Percentiles rank a stretch among this genome's conserved stretches.
These are phyloP conservation scores for Drosophila cardini DNA, from an alignment of 1,140 invertebrate species.

Conservation along the genomic window DNA sequence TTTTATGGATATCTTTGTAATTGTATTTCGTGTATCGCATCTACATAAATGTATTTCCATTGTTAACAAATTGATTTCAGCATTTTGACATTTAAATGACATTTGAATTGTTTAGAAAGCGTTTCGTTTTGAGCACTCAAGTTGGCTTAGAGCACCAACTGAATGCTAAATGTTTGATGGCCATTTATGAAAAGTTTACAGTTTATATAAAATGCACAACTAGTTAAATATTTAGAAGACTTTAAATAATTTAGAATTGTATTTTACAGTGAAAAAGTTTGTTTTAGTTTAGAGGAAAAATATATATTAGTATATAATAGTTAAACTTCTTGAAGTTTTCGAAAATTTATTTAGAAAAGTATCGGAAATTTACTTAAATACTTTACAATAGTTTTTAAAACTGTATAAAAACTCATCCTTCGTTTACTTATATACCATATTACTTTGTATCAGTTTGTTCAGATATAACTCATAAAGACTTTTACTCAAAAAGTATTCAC, in stretches of 20 bases:
- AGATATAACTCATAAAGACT: slow-evolving; percentile 34
- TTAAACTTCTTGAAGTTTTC: too few relatives aligned
- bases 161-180: not conserved
- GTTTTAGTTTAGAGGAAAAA: too few relatives aligned
- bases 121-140: too few relatives aligned
- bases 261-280: too few relatives aligned
- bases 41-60: slow-evolving; percentile 74
- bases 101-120: slow-evolving; percentile 54
- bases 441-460: not conserved
- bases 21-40: slow-evolving; percentile 23
- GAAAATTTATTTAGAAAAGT: too few relatives aligned
- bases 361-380: too few relatives aligned
- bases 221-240: not conserved
- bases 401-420: not conserved
- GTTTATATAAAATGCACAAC: not conserved
- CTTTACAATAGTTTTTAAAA: too few relatives aligned
- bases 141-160: not conserved
- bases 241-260: too few relatives aligned
- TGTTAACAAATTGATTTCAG: slow-evolving; percentile 59
- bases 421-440: not conserved
- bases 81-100: slow-evolving; percentile 79
- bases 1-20: not conserved
- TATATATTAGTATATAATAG: too few relatives aligned
- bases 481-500: slow-evolving; percentile 37
- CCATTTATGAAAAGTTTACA: not conserved